These are phyloP conservation scores for Pithys albifrons DNA, from an alignment of 2,113 vertebrate species.

Conservation along the genomic window DNA sequence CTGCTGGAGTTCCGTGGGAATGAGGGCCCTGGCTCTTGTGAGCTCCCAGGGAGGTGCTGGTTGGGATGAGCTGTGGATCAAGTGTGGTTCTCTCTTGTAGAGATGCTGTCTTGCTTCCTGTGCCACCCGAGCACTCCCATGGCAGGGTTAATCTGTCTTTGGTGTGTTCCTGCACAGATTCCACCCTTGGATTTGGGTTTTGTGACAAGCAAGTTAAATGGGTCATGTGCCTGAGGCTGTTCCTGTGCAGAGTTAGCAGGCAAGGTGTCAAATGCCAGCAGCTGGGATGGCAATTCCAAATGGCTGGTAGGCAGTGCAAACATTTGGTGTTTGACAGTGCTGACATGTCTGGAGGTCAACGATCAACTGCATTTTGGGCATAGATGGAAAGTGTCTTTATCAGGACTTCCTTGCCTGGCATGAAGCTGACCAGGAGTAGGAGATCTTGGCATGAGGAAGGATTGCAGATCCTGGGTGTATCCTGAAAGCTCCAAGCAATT, in stretches of 20 bases:
- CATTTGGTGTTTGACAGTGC: not conserved
- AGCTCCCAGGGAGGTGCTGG: not conserved
- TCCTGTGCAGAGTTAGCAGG: not conserved
- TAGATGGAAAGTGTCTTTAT: not conserved
- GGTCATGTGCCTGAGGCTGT: not conserved
- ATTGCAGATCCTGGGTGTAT: not conserved
- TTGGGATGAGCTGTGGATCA: not conserved
- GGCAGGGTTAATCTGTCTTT: not conserved
- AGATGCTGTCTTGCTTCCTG: not conserved
- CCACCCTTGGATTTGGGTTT: not conserved
- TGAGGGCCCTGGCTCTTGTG: rapidly evolving
- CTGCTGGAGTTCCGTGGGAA: not conserved
- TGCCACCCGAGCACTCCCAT: not conserved
- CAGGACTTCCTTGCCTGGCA: not conserved
- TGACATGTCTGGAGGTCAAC: not conserved
- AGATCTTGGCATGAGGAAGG: not conserved
- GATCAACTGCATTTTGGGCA: not conserved
- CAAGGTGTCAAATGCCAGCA: not conserved
- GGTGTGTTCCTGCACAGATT: not conserved
- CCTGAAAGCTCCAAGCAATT: not conserved
- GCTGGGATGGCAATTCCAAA: not conserved
- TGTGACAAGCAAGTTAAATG: not conserved
- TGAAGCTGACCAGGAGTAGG: not conserved
- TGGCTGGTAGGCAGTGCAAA: not conserved
- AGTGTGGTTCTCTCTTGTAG: not conserved